Evolutionary conservation across 2,797 vertebrate genomes (phyloP), one percentile per base, ranked within the genome.

Genomic region (Aplochiton taeniatus): DNA sequence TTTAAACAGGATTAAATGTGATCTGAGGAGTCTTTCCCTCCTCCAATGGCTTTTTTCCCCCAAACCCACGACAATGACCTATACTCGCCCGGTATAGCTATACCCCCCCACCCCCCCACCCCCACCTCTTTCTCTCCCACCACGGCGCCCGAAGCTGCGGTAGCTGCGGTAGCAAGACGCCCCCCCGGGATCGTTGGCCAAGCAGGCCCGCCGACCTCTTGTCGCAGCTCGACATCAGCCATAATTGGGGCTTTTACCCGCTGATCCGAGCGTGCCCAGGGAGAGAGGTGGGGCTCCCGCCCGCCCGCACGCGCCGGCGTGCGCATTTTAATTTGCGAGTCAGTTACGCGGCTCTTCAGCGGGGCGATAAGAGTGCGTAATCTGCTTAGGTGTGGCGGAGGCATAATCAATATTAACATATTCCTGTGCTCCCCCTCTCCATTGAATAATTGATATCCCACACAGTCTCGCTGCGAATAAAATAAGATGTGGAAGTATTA

Each of bases 371-470:
- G 88, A 89, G 81, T 91, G 87, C 87, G 85, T 89, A 91, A 91
- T 91, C 88, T 87, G 88, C 86, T 89, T 87, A 87, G 88, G 88
- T 88, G 87, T 88, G 88, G 83, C 88, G 73, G 89, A 89, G 87
- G 79, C 87, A 89, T 91, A 91, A 92, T 91, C 88, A 90, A 91
- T 91, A 92, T 91, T 90, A 92, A 90, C 86, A 91, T 91, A 91
- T 92, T 92, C 91, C 88, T 88, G 84, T 80, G 85, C 83, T 83
- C 69, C 85, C n/a, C 81, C 84, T 84, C 80, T 83, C 87, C 84
- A 88, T 86, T 92, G 91, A 92, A 93, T 93, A 91, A 92, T 92
- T 92, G 88, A 92, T 93, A 91, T 90, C 81, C 83, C 85, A 87
- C 87, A 88, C 88, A 89, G 84, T 89, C 89, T 89, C 81, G 80